Evolutionary conservation across 2,888 invertebrate genomes (phyloP), one percentile per base, ranked within the genome.

Genomic region (Eumerus sabulonum): DNA sequence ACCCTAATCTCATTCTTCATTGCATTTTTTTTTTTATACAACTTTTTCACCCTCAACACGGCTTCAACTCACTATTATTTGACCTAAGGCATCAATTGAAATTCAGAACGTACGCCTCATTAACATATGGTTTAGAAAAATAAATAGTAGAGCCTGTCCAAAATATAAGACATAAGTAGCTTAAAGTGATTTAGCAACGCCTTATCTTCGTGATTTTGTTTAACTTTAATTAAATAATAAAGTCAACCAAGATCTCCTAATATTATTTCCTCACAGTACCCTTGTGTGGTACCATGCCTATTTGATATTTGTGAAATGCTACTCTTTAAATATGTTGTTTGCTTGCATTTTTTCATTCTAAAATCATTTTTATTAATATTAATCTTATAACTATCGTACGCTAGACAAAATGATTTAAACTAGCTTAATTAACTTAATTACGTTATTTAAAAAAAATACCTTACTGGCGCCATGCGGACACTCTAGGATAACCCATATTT

Each of bases 21-120:
- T 79, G 79, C 79, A 79, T 74, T 79, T 62, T 35, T 70, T 7
- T 64, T 72, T 63, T 64, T 70, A 18, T 19, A 63, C 51, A 62
- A 62, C 38, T 62, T 67, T 18, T 59, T 68, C 68, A 68, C 79
- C 71, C 74, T 70, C 48, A 67, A 68, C 68, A 50, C 48, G 40
- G 40, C 60, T 64, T 64, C 59, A 70, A 68, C 54, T 64, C 57
- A 73, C 73, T 62, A 67, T 63, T 62, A 44, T 62, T 72, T 77
- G 73, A 79, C 84, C 84, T 71, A 82, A 82, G 84, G 83, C 84
- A 82, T 81, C 76, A 63, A 79, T 82, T 84, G 83, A 73, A 83
- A 81, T 82, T 74, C 84, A 84, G 85, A 86, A 84, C 87, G 86
- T 87, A 83, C 85, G 87, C 86, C 86, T 88, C 86, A 88, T 87